Conservation (phyloP, 1,140 invertebrate genomes). For the Tribolium castaneum region DNA sequence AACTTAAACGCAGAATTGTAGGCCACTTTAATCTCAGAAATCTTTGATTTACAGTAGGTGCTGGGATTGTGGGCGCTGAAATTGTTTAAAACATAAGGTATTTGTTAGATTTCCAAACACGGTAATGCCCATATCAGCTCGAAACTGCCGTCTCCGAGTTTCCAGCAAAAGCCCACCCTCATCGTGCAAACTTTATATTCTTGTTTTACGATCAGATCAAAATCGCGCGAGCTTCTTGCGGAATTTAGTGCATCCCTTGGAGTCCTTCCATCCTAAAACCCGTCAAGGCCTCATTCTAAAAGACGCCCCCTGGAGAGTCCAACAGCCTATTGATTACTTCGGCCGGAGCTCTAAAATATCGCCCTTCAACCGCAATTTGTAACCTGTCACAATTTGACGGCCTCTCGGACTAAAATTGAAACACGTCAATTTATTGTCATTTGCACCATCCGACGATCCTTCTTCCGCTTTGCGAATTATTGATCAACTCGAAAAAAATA, state of each 20-base stretch:
- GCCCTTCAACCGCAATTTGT: constrained; percentile 40
- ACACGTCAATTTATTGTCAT: constrained; percentile 47
- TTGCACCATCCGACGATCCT: constrained; percentile 24
- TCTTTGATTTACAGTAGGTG: too few species aligned
- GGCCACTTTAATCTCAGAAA: too few species aligned
- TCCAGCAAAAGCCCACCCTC: not conserved
- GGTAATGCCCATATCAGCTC: not conserved
- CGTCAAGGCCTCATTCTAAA: constrained; percentile 6
- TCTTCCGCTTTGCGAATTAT: constrained; percentile 27
- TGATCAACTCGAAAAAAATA: constrained; percentile 3
- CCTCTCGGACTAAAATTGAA: constrained; percentile 43
- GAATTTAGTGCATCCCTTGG: constrained; percentile 29
- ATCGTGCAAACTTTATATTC: constrained; percentile 16
- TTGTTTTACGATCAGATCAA: constrained; percentile 32
- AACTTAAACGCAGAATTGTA: too few species aligned
- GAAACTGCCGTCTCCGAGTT: not conserved
- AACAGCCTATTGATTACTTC: constrained; percentile 29
- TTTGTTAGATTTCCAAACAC: too few species aligned
- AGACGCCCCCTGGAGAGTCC: constrained; percentile 22
- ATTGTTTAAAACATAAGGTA: too few species aligned
- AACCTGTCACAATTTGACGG: constrained; percentile 43
- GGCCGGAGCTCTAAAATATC: constrained; percentile 38
- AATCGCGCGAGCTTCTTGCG: constrained; percentile 16
- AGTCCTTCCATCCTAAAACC: not conserved
- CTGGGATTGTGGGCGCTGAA: too few species aligned